phyloP scores from a whole-genome alignment of 1,140 invertebrate genomes.

The Heliconius nattereri region DNA sequence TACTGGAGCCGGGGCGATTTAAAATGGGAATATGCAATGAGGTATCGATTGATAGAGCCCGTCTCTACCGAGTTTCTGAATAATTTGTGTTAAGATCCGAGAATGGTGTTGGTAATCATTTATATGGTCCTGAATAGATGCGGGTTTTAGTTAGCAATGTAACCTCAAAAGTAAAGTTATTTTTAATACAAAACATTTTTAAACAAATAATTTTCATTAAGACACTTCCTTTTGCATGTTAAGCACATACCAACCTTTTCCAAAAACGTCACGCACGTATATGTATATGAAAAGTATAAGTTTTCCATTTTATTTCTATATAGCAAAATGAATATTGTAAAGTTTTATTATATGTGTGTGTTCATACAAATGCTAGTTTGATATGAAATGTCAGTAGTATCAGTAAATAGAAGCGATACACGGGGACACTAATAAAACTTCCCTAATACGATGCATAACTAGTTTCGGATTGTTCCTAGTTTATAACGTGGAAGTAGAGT shows the following conservation, averaged over 20 bases:
- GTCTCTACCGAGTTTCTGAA: conserved; percentile 46
- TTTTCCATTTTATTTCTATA: no score
- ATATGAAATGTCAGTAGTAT: background rate
- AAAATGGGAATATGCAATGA: conserved; percentile 62
- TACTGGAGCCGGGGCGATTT: conserved; percentile 50
- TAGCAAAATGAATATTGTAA: background rate
- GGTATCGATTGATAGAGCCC: conserved; percentile 53
- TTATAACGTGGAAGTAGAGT: conserved; percentile 32
- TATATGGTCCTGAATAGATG: conserved; percentile 34
- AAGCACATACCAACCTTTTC: no score
- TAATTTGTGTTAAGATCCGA: conserved; percentile 51
- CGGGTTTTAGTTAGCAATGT: conserved; percentile 18
- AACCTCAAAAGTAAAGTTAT: background rate
- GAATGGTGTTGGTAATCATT: conserved; percentile 47
- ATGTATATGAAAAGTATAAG: no score
- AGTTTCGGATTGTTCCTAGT: conserved; percentile 35
- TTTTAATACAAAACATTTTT: background rate
- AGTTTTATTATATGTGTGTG: no score
- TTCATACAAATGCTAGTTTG: background rate
- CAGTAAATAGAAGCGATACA: conserved; percentile 21
- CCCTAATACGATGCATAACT: conserved; percentile 38
- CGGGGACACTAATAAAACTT: conserved; percentile 41
- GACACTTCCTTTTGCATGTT: no score
- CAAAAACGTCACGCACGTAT: no score
- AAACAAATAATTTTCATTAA: background rate